phyloP scores from a whole-genome alignment of 2,797 vertebrate species.

The Pempheris klunzingeri region DNA sequence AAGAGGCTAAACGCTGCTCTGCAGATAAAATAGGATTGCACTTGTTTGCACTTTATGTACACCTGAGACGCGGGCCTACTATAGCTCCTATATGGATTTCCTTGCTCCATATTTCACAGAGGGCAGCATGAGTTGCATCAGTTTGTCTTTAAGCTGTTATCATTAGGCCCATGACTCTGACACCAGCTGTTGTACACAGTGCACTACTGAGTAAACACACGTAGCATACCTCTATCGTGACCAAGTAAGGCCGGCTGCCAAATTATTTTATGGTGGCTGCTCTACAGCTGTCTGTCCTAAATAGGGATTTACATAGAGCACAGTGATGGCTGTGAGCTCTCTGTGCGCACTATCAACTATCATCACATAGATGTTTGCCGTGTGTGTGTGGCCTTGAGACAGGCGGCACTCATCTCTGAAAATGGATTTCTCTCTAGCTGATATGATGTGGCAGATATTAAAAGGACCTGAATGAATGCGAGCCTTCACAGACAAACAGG shows the following conservation, averaged over 20 bases:
- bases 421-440: slow-evolving; percentile 66
- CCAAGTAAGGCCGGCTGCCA: slow-evolving; percentile 79
- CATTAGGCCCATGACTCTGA: slow-evolving; percentile 68
- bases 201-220: slow-evolving; percentile 79
- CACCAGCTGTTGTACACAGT: slow-evolving; percentile 79
- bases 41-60: background rate
- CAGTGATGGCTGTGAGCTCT: slow-evolving; percentile 52
- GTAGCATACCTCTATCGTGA: slow-evolving; percentile 73
- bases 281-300: slow-evolving; percentile 63
- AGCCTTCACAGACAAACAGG: slow-evolving; percentile 65
- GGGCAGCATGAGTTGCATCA: slow-evolving; percentile 67
- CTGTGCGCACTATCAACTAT: slow-evolving; percentile 52
- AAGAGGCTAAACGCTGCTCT: slow-evolving; percentile 10
- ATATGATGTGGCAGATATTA: slow-evolving; percentile 73
- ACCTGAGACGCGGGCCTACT: slow-evolving; percentile 8
- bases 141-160: slow-evolving; percentile 75
- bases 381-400: slow-evolving; percentile 72
- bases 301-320: slow-evolving; percentile 75
- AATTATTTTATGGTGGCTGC: slow-evolving; percentile 73
- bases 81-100: slow-evolving; percentile 33
- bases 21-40: slow-evolving; percentile 21
- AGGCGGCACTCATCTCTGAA: slow-evolving; percentile 65
- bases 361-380: slow-evolving; percentile 61
- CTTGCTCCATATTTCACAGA: slow-evolving; percentile 59
- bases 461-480: slow-evolving; percentile 71